These are phyloP conservation scores for Cantharis flavilabris DNA, from an alignment of 2,888 invertebrate species.

Conservation along the genomic window DNA sequence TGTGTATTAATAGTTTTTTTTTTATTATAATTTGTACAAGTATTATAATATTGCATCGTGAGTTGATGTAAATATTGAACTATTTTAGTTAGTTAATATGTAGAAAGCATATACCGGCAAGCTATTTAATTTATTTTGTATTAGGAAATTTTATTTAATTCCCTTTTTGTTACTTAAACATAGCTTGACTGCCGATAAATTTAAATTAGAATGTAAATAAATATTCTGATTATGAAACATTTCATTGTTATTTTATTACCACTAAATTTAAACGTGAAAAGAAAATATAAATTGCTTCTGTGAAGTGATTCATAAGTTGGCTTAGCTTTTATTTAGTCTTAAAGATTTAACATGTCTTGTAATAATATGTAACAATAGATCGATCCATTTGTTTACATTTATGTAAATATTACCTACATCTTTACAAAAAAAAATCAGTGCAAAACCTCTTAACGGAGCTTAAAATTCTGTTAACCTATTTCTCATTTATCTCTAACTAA, in stretches of 20 bases:
- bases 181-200: conserved; percentile 30
- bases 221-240: conserved; percentile 51
- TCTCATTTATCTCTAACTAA: conserved; percentile 29
- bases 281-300: conserved; percentile 16
- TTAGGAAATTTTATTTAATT: conserved; percentile 10
- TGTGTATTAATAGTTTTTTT: background rate
- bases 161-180: conserved; percentile 19
- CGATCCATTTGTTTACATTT: conserved; percentile 22
- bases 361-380: conserved; percentile 21
- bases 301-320: conserved; percentile 26
- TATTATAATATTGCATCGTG: background rate
- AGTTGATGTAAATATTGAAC: background rate
- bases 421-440: background rate
- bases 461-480: conserved; percentile 16
- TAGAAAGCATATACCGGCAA: conserved; percentile 1
- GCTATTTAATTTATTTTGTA: conserved; percentile 4
- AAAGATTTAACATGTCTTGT: conserved; percentile 19
- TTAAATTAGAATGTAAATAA: conserved; percentile 44
- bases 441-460: background rate
- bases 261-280: conserved; percentile 9
- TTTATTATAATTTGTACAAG: background rate
- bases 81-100: conserved; percentile 2
- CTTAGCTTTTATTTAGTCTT: conserved; percentile 20
- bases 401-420: conserved; percentile 20
- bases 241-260: conserved; percentile 23